Base-by-base conservation (phyloP, 2,888 invertebrate genomes). In the Tineola bisselliella region DNA sequence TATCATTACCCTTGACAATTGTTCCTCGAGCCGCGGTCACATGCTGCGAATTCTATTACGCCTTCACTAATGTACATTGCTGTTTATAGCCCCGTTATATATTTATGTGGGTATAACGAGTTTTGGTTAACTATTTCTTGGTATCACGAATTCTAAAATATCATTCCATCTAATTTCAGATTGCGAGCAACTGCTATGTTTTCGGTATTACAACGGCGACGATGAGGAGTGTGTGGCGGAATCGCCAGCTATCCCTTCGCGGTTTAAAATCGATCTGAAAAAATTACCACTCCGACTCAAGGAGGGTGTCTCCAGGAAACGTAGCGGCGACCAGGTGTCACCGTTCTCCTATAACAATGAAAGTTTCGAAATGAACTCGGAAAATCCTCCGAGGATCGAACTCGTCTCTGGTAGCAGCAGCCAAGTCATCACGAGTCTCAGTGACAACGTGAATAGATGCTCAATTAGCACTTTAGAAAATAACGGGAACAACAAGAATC, bases 131-230 rank as follows among this genome's bases (percentile, higher is more conserved):
- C 13, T 19, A 19, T 25, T 30, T n/a, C 56, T n/a, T 8, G 1
- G n/a, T 48, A 48, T 3, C 2, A 10, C 13, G 15, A 25, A 19
- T 56, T 8, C 6, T 59, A 33, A 33, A 13, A 59, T 43, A n/a
- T 8, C 43, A 12, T 15, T 48, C 48, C 11, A 12, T 61, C 61
- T 60, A 63, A 63, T 89, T 90, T 64, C 88, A 91, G 91, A 91
- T 75, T 90, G 90, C 74, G 90, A 90, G 74, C 91, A 91, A 74
- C 83, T 91, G 65, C 84, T 91, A 66, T 91, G 91, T 74, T 91
- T 92, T 76, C 91, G 91, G 60, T 92, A 91, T 79, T 91, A 91
- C 81, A 90, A 90, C 78, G 90, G 90, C 66, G 84, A 90, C 63
- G 88, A 88, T 64, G 86, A 91, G 68, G 89, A 91, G 68, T 91